A percentile compares a stretch with the other conserved stretches of the same genome.
Conservation (phyloP, 2,113 vertebrate genomes). For the Cromileptes altivelis region DNA sequence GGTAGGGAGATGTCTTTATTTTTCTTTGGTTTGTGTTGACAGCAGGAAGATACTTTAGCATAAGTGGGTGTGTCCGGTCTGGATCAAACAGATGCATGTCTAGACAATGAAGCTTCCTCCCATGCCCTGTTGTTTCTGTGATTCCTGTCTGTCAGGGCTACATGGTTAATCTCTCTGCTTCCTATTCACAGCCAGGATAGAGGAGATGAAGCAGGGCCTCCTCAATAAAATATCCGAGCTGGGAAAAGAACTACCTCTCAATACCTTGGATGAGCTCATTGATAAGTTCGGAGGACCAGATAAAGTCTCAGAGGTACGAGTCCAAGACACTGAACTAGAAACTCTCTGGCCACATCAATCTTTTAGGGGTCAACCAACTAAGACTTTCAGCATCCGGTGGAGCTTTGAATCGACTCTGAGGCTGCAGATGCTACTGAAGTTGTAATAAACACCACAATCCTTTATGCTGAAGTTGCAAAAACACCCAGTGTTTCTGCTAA, state of each 20-base stretch:
- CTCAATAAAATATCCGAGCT: slow-evolving; percentile 91
- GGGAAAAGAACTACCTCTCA: slow-evolving; percentile 96
- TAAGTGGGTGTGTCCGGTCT: background rate
- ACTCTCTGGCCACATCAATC: background rate
- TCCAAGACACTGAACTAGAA: background rate
- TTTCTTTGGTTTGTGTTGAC: background rate
- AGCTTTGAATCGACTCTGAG: no score
- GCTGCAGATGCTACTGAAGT: no score
- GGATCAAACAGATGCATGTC: background rate
- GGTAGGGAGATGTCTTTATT: slow-evolving; percentile 64
- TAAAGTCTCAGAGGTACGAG: slow-evolving; percentile 91
- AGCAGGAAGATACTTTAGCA: background rate
- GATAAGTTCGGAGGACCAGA: slow-evolving; percentile 95
- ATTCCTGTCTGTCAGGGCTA: background rate
- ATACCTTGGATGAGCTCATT: slow-evolving; percentile 96
- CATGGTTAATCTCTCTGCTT: slow-evolving; percentile 4
- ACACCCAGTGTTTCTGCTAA: no score
- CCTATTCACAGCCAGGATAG: slow-evolving; percentile 84
- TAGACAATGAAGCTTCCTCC: background rate
- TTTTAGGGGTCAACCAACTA: no score
- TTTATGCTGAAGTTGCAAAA: no score
- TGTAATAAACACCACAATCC: no score
- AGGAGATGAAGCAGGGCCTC: slow-evolving; percentile 92
- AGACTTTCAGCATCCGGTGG: no score
- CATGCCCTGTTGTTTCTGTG: slow-evolving; percentile 3